Base-by-base conservation (phyloP, 2,797 vertebrate genomes). In the Gymnoscopelus braueri region DNA sequence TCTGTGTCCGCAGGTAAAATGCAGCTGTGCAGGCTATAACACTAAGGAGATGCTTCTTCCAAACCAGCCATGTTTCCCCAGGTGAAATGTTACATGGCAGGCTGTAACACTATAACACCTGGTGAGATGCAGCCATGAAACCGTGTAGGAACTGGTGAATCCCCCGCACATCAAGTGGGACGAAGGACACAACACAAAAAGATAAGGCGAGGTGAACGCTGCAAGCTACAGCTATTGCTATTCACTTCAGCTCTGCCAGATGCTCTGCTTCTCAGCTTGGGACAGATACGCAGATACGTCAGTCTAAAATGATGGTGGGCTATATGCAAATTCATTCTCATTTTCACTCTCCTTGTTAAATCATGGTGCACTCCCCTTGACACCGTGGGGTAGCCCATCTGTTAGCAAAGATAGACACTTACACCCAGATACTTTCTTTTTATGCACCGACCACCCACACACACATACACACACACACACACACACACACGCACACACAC, bases 381-480 rank as follows among this genome's bases (percentile, higher is more conserved):
- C 81, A 71, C 81, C 55, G 68, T 61, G 63, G 66, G 66, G 63
- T 71, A 14, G 75, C 73, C 85, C 86, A 88, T 89, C 85, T 91
- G 88, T 78, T 82, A 7, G 15, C 63, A 67, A 71, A 74, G 81
- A 56, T 72, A 35, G 48, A 67, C 57, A 68, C 75, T 39, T 68
- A 53, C 68, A 72, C 74, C 79, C 76, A 60, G 71, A 69, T 80
- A 62, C 39, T 59, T 29, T 60, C 49, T 61, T 7, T 68, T 53
- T 23, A 51, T 47, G 50, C 65, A 81, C 88, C 87, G 82, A 82
- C 68, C 8, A 19, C 48, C 19, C 29, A 23, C 52, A 35, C 56
- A 58, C 65, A 82, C 88, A 88, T 82, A 81, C 68, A 71, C 64
- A 72, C 63, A 57, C 75, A 39, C 29, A 35, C 57, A 39, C 29